Evolutionary conservation across 2,797 vertebrate species (phyloP).

Genomic region (Propithecus deckenii): DNA sequence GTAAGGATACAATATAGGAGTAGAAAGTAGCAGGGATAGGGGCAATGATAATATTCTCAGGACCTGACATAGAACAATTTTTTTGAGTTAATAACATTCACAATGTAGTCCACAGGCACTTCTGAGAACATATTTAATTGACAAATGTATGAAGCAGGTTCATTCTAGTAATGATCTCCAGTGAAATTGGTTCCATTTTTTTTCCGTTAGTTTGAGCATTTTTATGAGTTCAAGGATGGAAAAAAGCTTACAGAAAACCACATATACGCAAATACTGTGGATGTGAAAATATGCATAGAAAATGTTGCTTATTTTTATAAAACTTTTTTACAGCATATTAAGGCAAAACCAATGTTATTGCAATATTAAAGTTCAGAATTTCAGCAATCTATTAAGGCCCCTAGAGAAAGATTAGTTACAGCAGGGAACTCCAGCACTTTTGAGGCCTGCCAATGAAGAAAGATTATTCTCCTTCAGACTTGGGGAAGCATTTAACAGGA

Average conservation of each 20-base stretch:
- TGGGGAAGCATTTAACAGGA: background rate
- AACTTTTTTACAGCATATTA: slow-evolving; percentile 56
- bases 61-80: background rate
- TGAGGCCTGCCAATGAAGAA: background rate
- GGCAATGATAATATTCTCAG: background rate
- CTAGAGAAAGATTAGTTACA: slow-evolving; percentile 32
- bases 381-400: slow-evolving; percentile 49
- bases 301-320: slow-evolving; percentile 67
- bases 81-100: slow-evolving; percentile 28
- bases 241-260: slow-evolving; percentile 49
- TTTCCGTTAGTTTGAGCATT: slow-evolving; percentile 44
- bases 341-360: slow-evolving; percentile 68
- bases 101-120: background rate
- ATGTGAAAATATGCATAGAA: slow-evolving; percentile 69
- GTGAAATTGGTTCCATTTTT: slow-evolving; percentile 61
- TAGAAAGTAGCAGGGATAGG: background rate
- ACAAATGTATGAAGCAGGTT: background rate
- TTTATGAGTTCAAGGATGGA: slow-evolving; percentile 61
- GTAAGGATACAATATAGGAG: background rate
- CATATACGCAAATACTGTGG: slow-evolving; percentile 28
- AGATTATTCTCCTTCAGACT: background rate
- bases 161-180: slow-evolving; percentile 36
- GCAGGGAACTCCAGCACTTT: background rate
- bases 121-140: slow-evolving; percentile 57
- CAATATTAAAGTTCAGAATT: slow-evolving; percentile 55